Conservation (phyloP, 1,140 invertebrate genomes). For the Drosophila parabipectinata region DNA sequence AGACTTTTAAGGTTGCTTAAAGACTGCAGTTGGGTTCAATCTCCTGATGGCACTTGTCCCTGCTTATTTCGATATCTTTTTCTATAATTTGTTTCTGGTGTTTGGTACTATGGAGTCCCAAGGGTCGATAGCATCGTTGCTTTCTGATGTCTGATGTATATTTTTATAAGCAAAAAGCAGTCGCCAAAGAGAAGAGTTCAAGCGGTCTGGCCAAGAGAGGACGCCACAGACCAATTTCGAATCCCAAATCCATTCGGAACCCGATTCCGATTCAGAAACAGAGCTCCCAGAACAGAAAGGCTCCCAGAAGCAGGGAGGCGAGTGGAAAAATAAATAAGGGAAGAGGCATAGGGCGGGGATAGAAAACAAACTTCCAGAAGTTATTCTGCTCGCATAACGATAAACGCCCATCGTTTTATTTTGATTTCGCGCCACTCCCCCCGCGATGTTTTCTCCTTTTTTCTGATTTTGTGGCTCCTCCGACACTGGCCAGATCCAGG, state of each 20-base stretch:
- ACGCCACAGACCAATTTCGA: constrained; percentile 8
- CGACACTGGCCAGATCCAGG: constrained; percentile 8
- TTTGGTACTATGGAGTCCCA: too few species aligned
- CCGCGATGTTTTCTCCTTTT: constrained; percentile 4
- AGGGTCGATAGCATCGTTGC: too few species aligned
- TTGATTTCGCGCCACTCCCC: constrained; percentile 65
- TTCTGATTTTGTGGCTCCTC: not conserved
- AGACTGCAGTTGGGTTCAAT: too few species aligned
- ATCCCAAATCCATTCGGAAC: not conserved
- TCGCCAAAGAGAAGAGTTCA: too few species aligned
- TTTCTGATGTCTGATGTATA: too few species aligned
- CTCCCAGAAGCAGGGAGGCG: not conserved
- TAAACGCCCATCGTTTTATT: constrained; percentile 80
- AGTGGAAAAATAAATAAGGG: constrained; percentile 7
- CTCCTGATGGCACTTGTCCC: too few species aligned
- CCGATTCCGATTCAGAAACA: constrained; percentile 1
- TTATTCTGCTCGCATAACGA: constrained; percentile 81
- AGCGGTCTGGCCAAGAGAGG: not conserved
- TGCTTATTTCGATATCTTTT: too few species aligned
- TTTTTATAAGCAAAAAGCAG: too few species aligned
- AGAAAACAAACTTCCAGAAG: constrained; percentile 81
- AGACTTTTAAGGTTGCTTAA: too few species aligned
- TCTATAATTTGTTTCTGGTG: too few species aligned
- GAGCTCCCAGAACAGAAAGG: constrained; percentile 3
- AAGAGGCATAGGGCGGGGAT: constrained; percentile 7